A percentile compares a stretch with the other conserved stretches of the same genome.
Conservation (phyloP, 2,113 vertebrate genomes). For the Labeo rohita region DNA sequence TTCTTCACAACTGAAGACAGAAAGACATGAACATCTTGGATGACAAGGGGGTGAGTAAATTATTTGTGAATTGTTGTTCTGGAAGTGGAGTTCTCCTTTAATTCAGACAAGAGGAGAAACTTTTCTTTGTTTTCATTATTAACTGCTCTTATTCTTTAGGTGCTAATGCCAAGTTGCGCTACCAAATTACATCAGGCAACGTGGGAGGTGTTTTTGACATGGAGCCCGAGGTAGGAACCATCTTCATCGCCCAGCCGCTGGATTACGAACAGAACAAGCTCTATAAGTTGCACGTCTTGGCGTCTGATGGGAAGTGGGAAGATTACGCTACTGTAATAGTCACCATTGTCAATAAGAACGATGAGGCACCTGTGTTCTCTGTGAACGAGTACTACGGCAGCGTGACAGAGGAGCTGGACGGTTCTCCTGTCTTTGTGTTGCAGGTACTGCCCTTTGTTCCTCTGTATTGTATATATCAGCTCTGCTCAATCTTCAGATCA, state of each 20-base stretch:
- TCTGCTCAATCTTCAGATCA: neutral
- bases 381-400: constrained; percentile 87
- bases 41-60: too few species aligned
- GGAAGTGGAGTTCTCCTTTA: too few species aligned
- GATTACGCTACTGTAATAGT: constrained; percentile 83
- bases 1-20: too few species aligned
- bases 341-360: constrained; percentile 86
- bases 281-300: constrained; percentile 84
- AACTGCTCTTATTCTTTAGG: constrained; percentile 68
- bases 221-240: constrained; percentile 85
- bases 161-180: constrained; percentile 85
- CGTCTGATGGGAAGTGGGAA: constrained; percentile 91
- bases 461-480: neutral
- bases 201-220: constrained; percentile 83
- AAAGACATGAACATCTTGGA: too few species aligned
- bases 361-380: constrained; percentile 87
- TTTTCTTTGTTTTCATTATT: neutral
- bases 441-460: constrained; percentile 73
- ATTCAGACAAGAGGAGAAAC: neutral
- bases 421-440: constrained; percentile 84
- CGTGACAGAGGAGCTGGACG: constrained; percentile 84
- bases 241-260: constrained; percentile 84
- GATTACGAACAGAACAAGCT: constrained; percentile 86
- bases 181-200: constrained; percentile 89
- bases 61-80: too few species aligned